phyloP scores from a whole-genome alignment of 2,113 vertebrate species.

The Antigone vipio region DNA sequence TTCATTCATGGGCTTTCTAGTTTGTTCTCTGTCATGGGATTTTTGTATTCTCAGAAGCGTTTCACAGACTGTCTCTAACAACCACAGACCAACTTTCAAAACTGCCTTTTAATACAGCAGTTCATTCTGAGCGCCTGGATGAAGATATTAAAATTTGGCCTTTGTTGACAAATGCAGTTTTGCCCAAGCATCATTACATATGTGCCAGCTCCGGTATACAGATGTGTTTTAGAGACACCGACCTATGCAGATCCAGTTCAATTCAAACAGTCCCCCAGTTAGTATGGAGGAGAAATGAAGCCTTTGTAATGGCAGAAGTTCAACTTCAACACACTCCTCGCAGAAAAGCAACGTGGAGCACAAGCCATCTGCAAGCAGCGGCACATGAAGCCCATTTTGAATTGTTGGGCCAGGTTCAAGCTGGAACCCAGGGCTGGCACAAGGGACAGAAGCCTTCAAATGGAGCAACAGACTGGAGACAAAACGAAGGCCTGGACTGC shows the following conservation, averaged over 20 bases:
- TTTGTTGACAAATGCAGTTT: not conserved
- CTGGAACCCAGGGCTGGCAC: not conserved
- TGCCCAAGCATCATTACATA: not conserved
- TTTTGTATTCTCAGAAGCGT: not conserved
- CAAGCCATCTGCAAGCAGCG: not conserved
- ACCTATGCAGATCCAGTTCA: not conserved
- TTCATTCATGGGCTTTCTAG: not conserved
- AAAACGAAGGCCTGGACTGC: not conserved
- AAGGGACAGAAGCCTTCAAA: not conserved
- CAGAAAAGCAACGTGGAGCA: not conserved
- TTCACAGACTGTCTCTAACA: not conserved
- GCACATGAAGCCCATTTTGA: not conserved
- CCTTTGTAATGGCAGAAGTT: not conserved
- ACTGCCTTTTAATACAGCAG: not conserved
- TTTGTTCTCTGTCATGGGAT: not conserved
- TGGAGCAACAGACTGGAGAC: not conserved
- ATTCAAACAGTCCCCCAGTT: not conserved
- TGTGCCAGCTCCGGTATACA: rapidly evolving
- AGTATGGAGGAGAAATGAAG: not conserved
- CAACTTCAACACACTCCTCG: not conserved
- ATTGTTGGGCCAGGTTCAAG: not conserved
- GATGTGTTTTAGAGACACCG: not conserved
- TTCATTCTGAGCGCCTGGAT: not conserved
- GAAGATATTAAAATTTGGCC: not conserved
- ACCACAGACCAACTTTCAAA: not conserved